Evolutionary conservation across 2,888 invertebrate species (phyloP).

Genomic region (Phorcus lineatus): DNA sequence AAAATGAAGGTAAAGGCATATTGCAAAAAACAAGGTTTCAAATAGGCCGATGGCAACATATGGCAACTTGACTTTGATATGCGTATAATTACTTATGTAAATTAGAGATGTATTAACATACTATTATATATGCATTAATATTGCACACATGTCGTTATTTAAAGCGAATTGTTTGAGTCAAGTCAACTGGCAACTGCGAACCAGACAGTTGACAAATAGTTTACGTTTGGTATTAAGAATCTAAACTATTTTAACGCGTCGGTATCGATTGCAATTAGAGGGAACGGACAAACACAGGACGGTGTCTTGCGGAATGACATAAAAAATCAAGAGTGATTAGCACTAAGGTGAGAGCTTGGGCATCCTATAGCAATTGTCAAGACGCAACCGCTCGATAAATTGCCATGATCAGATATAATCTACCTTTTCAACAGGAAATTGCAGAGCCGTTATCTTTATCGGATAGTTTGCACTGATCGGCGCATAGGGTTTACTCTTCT

Average conservation of each 20-base stretch:
- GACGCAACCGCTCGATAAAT: slow-evolving; percentile 15
- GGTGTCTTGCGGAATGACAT: background rate
- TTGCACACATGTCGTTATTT: no score
- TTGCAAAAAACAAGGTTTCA: no score
- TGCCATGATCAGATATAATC: slow-evolving; percentile 24
- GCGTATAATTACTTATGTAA: no score
- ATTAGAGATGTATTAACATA: no score
- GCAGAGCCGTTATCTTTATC: slow-evolving; percentile 23
- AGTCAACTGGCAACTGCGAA: no score
- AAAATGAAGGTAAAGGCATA: no score
- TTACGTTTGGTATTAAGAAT: background rate
- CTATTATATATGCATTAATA: no score
- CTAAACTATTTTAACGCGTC: slow-evolving; percentile 6
- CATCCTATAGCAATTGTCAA: background rate
- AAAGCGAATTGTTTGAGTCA: no score
- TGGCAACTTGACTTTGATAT: no score
- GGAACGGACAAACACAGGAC: slow-evolving; percentile 1
- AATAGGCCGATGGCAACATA: no score
- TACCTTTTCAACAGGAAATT: slow-evolving; percentile 25
- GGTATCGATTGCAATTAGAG: slow-evolving; percentile 2
- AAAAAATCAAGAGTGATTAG: background rate
- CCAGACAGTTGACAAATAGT: no score
- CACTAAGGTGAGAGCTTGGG: background rate
- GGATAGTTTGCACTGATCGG: slow-evolving; percentile 22
- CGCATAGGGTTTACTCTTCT: slow-evolving; percentile 14